A percentile compares a stretch with the other conserved stretches of the same genome.
Conservation (phyloP, 2,113 vertebrate species). For the Vimba vimba region DNA sequence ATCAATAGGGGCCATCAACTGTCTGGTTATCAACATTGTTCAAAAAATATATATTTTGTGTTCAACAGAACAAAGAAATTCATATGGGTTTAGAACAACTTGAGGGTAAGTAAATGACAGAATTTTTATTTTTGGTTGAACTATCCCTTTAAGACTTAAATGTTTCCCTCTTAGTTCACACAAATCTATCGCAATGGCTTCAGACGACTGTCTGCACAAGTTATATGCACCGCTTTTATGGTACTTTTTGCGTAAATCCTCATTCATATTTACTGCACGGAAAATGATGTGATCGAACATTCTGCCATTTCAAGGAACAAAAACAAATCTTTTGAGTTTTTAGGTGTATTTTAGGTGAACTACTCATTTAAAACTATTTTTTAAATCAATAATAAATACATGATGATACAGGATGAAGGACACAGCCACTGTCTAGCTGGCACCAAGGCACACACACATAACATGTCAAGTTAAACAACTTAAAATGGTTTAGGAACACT, state of each 20-base stretch:
- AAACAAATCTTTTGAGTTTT: neutral
- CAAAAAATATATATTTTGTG: no score
- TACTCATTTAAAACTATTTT: neutral
- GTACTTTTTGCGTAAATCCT: neutral
- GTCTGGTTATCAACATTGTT: no score
- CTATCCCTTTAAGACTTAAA: neutral
- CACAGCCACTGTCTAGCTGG: slow-evolving; percentile 19
- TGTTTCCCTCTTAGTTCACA: neutral
- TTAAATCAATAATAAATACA: slow-evolving; percentile 49
- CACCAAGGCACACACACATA: slow-evolving; percentile 44
- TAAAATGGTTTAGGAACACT: slow-evolving; percentile 42
- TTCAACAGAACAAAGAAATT: no score
- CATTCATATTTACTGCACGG: neutral
- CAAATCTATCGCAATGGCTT: neutral
- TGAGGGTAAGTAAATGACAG: no score
- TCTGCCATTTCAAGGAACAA: neutral
- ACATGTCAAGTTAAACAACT: slow-evolving; percentile 32
- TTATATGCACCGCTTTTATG: neutral
- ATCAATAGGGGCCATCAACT: no score
- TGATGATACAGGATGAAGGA: neutral
- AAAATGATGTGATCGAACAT: neutral
- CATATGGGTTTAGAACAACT: no score
- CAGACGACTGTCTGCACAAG: neutral
- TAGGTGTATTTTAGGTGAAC: neutral
- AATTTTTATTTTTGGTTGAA: no score